phyloP scores from a whole-genome alignment of 2,113 vertebrate species.

The Oreochromis aureus region DNA sequence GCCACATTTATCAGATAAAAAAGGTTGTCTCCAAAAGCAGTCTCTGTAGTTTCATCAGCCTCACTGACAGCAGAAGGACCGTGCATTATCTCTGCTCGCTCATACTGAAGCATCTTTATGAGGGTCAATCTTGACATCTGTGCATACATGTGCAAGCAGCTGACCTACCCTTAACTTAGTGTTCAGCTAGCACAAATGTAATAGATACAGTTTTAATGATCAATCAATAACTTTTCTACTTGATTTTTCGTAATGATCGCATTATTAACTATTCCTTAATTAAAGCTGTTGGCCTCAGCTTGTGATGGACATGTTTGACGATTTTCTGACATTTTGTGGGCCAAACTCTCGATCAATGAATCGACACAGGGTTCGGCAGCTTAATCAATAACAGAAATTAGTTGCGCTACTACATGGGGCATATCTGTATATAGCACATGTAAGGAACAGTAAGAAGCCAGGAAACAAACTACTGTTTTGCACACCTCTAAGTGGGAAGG shows the following conservation, averaged over 20 bases:
- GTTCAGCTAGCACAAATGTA: not conserved
- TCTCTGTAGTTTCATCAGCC: not conserved
- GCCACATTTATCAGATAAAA: not conserved
- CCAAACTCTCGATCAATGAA: not conserved
- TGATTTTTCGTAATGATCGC: not conserved
- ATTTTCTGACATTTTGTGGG: not conserved
- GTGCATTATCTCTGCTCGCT: not conserved
- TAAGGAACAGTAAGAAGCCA: not conserved
- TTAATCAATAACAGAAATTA: not conserved
- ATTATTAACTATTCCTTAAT: not conserved
- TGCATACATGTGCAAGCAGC: not conserved
- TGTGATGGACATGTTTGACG: not conserved
- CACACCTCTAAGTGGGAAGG: slow-evolving; percentile 35
- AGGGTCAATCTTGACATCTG: not conserved
- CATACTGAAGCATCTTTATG: not conserved
- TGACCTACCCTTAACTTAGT: not conserved
- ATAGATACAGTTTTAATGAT: not conserved
- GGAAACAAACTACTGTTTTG: slow-evolving; percentile 3
- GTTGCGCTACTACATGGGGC: not conserved
- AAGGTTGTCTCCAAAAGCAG: not conserved
- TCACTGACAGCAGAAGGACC: not conserved
- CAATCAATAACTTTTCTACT: not conserved
- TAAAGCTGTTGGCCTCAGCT: not conserved
- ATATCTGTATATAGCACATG: not conserved
- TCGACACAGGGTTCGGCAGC: not conserved